phyloP scores from a whole-genome alignment of 92 coral and sea anemone species.

The Siderastrea radians region DNA sequence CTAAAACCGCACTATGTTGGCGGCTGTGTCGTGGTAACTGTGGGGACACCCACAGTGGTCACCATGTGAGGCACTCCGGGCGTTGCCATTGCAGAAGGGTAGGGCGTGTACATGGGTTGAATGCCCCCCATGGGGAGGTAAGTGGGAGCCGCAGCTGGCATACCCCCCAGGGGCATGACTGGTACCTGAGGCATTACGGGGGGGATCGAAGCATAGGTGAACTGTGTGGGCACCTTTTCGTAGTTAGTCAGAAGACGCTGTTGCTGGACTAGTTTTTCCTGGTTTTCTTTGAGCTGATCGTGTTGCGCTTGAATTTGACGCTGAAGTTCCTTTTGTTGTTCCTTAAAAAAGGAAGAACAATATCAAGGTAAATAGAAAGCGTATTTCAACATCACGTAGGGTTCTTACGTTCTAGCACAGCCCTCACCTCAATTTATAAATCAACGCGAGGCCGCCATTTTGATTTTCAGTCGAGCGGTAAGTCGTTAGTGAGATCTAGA shows the following conservation, averaged over 20 bases:
- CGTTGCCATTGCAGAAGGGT: constrained; percentile 48
- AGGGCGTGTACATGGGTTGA: constrained; percentile 30
- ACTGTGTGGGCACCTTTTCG: constrained; percentile 47
- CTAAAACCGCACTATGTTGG: background rate
- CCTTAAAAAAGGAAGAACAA: constrained; percentile 49
- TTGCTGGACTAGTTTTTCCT: constrained; percentile 77
- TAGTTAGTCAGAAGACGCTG: constrained; percentile 62
- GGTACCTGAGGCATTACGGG: constrained; percentile 38
- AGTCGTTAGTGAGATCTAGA: no score
- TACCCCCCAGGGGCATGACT: constrained; percentile 77
- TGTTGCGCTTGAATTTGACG: constrained; percentile 93
- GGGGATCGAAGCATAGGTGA: constrained; percentile 53
- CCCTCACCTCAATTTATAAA: no score
- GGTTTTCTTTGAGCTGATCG: constrained; percentile 80
- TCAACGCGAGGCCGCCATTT: no score
- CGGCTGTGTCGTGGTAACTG: constrained; percentile 21
- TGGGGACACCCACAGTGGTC: constrained; percentile 33
- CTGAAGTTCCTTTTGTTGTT: constrained; percentile 81
- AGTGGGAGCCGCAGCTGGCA: constrained; percentile 54
- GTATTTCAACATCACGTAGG: no score
- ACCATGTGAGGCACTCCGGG: constrained; percentile 65
- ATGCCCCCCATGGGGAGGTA: constrained; percentile 70
- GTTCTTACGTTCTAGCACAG: no score
- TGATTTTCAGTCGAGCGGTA: no score
- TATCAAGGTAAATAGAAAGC: background rate